phyloP scores from a whole-genome alignment of 2,797 vertebrate species.

The Macropus fuliginosus region DNA sequence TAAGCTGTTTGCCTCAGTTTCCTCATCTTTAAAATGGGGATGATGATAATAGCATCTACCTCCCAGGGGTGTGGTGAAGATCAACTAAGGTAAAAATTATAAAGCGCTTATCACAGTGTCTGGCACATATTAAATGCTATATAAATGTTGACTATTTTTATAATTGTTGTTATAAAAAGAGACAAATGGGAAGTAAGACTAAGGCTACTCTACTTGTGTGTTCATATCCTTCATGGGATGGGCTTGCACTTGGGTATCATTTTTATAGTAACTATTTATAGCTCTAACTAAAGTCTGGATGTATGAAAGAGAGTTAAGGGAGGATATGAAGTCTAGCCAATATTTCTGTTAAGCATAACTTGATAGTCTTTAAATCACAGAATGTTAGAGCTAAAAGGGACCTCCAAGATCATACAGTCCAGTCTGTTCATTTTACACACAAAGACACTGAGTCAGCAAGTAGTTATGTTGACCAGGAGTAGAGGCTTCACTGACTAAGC shows the following conservation, averaged over 20 bases:
- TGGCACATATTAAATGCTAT: not conserved
- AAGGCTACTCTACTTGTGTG: not conserved
- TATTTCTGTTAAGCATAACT: not conserved
- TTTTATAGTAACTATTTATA: not conserved
- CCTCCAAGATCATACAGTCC: not conserved
- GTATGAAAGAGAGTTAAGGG: not conserved
- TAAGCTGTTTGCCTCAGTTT: not conserved
- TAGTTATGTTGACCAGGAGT: not conserved
- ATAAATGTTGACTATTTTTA: not conserved
- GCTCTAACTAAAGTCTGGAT: constrained; percentile 4
- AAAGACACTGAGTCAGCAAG: not conserved
- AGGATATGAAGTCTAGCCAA: not conserved
- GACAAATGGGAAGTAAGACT: not conserved
- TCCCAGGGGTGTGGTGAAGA: not conserved
- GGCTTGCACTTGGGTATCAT: not conserved
- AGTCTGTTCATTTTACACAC: not conserved
- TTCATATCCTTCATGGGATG: not conserved
- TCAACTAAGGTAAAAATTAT: not conserved
- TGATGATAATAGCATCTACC: not conserved
- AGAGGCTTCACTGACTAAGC: not conserved
- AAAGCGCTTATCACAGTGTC: not conserved
- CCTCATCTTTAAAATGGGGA: not conserved
- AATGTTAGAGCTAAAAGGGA: not conserved
- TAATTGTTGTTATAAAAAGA: not conserved
- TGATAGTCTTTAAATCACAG: not conserved